Evolutionary conservation across 2,797 vertebrate genomes (phyloP).

Genomic region (Triplophysa bombifrons): DNA sequence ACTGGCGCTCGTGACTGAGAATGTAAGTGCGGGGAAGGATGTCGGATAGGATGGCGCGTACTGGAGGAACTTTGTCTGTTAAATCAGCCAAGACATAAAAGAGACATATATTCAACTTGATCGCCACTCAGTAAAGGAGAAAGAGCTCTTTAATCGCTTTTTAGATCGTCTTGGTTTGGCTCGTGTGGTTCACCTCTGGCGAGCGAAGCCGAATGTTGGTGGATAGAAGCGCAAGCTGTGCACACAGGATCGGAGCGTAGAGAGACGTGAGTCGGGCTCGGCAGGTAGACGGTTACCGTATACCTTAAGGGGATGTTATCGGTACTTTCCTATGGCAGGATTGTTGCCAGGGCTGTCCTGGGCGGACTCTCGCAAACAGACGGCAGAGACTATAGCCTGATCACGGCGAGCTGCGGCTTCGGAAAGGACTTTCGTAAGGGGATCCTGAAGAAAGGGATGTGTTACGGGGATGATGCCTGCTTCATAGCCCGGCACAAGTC

Average conservation of each 20-base stretch:
- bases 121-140: neutral
- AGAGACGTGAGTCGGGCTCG: conserved; percentile 48
- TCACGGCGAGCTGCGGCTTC: conserved; percentile 95
- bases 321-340: conserved; percentile 92
- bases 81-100: conserved; percentile 46
- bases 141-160: neutral
- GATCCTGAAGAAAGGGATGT: conserved; percentile 98
- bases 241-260: conserved; percentile 63
- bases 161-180: neutral
- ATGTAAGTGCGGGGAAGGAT: conserved; percentile 42
- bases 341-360: conserved; percentile 96
- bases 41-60: conserved; percentile 45
- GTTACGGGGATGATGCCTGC: conserved; percentile 96
- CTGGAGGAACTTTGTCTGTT: conserved; percentile 31
- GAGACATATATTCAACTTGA: neutral
- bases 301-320: conserved; percentile 90
- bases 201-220: conserved; percentile 50
- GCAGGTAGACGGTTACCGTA: conserved; percentile 70
- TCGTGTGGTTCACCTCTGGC: conserved; percentile 42
- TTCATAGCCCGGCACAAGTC: conserved; percentile 89
- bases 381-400: conserved; percentile 92
- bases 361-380: conserved; percentile 97
- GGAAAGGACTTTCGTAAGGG: conserved; percentile 98
- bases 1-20: conserved; percentile 27
- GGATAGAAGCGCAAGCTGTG: conserved; percentile 17